Percentiles rank a stretch among this genome's conserved stretches.
Conservation (phyloP, 2,113 vertebrate genomes). For the Eulemur macaco region DNA sequence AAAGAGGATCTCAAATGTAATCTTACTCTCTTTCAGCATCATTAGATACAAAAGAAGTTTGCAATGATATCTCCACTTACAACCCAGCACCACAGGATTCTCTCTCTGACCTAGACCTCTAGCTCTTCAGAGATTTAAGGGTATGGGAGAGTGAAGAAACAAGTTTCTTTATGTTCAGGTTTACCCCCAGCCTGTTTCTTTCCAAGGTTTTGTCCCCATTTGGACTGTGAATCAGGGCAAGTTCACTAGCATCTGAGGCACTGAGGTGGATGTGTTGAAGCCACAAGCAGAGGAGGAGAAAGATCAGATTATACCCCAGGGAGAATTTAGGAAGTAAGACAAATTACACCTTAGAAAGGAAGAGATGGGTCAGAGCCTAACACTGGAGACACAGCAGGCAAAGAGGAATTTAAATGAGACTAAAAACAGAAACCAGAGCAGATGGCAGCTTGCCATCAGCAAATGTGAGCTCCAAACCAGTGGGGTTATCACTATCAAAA, state of each 20-base stretch:
- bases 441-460: not conserved
- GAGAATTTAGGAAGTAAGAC: conserved; percentile 16
- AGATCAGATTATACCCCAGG: not conserved
- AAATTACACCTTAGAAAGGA: not conserved
- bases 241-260: not conserved
- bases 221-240: not conserved
- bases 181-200: not conserved
- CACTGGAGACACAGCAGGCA: not conserved
- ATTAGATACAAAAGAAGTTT: not conserved
- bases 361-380: not conserved
- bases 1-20: not conserved
- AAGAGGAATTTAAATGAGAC: conserved; percentile 20
- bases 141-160: not conserved
- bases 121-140: not conserved
- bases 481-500: not conserved
- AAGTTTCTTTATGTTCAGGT: not conserved
- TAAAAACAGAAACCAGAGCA: not conserved
- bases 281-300: not conserved
- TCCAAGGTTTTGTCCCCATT: not conserved
- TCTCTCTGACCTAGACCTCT: not conserved
- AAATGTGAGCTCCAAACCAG: not conserved
- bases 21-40: not conserved
- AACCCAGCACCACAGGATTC: not conserved
- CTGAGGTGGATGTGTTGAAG: not conserved
- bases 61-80: not conserved